Evolutionary conservation across 2,797 vertebrate species (phyloP), one percentile per base, ranked within the genome.

Genomic region (Melanogrammus aeglefinus): DNA sequence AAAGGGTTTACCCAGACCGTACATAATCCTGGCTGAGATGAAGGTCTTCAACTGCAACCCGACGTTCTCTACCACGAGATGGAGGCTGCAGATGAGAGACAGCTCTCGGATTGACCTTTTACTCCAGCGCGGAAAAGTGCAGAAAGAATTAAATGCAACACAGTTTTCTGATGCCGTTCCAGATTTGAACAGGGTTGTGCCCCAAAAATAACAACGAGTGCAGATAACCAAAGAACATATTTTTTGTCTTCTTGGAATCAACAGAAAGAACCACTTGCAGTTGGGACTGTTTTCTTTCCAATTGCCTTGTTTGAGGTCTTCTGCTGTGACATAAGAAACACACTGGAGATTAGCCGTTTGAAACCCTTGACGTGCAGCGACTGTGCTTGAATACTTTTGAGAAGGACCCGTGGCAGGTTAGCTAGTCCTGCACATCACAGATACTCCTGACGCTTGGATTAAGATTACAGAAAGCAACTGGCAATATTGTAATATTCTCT

Each of bases 1-100:
- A 90, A 92, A 87, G 33, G 84, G 83, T 91, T 93, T 92, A 92
- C 79, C 79, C 75, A 83, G 76, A 92, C 82, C 87, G 87, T 86
- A 81, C 66, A 85, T 88, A 91, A 93, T 91, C 89, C 87, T 76
- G 76, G 79, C 80, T 85, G 86, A 87, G 82, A 88, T 57, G 83
- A 80, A 84, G 80, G 84, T 83, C 87, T 82, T 39, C 33, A 75
- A 89, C 86, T 74, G 81, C 87, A 85, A 75, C 77, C 79, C 79
- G 87, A 90, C 87, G 90, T 88, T 88, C 86, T 81, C 80, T 79
- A 81, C 88, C 89, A 93, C 90, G 91, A 81, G 80, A 85, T 47
- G 76, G 84, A 84, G 82, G 76, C 82, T 75, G 4, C 1, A 84
- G 88, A 93, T 94, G 84, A 93, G 93, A 93, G 63, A 10, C 0